phyloP scores from a whole-genome alignment of 1,140 invertebrate species.

The Brachionus plicatilis region DNA sequence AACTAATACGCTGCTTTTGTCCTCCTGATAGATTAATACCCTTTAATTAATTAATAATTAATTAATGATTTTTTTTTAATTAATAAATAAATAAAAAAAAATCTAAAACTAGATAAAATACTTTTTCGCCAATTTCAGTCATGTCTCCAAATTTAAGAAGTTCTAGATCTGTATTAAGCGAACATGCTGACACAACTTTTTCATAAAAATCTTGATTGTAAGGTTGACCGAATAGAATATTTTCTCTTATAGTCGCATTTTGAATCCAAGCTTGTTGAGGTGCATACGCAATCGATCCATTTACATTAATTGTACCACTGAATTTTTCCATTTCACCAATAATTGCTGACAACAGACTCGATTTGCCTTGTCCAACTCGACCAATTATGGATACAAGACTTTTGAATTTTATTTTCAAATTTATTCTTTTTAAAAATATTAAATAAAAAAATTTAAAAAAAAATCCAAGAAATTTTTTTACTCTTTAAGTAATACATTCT shows the following conservation, averaged over 20 bases:
- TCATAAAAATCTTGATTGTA: slow-evolving; percentile 59
- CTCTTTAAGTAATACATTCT: not conserved
- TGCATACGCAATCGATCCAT: slow-evolving; percentile 67
- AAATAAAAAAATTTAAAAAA: slow-evolving; percentile 57
- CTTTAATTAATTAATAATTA: not conserved
- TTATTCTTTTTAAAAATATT: not conserved
- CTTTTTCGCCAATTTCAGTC: slow-evolving; percentile 44
- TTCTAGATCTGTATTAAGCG: slow-evolving; percentile 51
- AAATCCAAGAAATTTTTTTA: not conserved
- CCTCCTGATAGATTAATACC: slow-evolving; percentile 51
- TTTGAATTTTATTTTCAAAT: not conserved
- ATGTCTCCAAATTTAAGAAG: slow-evolving; percentile 33
- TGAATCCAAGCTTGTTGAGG: slow-evolving; percentile 65
- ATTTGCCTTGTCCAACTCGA: slow-evolving; percentile 80
- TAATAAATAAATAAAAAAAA: no score
- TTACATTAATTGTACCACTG: slow-evolving; percentile 72
- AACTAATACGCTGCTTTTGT: slow-evolving; percentile 48
- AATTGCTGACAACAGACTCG: slow-evolving; percentile 74
- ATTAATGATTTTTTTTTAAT: no score
- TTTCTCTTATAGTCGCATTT: slow-evolving; percentile 64
- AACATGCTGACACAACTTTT: slow-evolving; percentile 51
- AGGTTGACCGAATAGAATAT: slow-evolving; percentile 63
- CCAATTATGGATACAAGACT: slow-evolving; percentile 73
- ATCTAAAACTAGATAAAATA: not conserved
- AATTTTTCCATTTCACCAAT: slow-evolving; percentile 81